Base-by-base conservation (phyloP, 1,140 invertebrate genomes). In the Drosophila rufa region DNA sequence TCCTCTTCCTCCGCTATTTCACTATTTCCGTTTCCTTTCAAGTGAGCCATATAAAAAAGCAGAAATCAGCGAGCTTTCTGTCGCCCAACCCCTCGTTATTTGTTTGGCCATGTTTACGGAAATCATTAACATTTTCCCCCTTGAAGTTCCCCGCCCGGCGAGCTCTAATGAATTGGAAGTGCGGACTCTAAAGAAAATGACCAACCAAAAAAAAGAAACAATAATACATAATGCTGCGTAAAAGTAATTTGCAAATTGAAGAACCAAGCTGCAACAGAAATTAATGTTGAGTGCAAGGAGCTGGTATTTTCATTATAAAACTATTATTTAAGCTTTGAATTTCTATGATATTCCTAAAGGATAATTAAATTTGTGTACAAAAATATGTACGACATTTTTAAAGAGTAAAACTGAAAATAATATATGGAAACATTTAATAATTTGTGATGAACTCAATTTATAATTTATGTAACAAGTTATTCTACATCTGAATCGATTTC, bases 21-120 rank as follows among this genome's bases (percentile, higher is more conserved):
- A 82, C 83, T 73, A 73, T 75, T 86, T 76, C 84, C 80, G 65
- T 64, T 82, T 75, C 40, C 51, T 38, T 64, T 74, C 65, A 78
- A 89, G 80, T 80, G 73, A 84, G 65, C 70, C 43, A 89, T 75
- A 40, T 25, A 56, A 86, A 69, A 87, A 73, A 79, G 67, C 25
- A 82, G 74, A 73, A 82, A 74, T 86, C 82, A 79, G 71, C 45
- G 48, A 69, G 43, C 66, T 75, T 74, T 78, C 69, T 53, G 75
- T 78, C 75, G 60, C 47, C 66, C 47, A 33, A 14, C 25, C 40
- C 51, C 65, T 80, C 60, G 51, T 89, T 80, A 74, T 78, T 89
- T 80, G 67, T 66, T 74, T 80, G 57, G 33, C 48, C 61, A 79
- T 86, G 74, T 76, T 87, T 71, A 69, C 69, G 83, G 71, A 83